Evolutionary conservation across 2,888 invertebrate genomes (phyloP), one percentile per base, ranked within the genome.

Genomic region (Dryobota labecula): DNA sequence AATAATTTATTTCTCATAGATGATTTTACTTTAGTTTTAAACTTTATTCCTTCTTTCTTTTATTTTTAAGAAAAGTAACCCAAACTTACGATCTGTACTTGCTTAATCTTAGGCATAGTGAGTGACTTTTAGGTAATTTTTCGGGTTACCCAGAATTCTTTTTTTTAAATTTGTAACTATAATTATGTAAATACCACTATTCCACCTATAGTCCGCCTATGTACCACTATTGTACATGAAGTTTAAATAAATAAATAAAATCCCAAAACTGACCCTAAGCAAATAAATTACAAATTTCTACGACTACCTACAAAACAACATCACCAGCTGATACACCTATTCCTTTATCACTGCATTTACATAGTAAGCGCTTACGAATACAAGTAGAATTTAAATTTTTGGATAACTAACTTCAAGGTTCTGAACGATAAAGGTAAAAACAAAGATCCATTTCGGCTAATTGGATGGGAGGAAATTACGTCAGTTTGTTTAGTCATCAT

Each of bases 371-470:
- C 24, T 78, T 71, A 58, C 63, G 36, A 64, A 82, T 79, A 71
- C 53, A 68, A 57, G 47, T n/a, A 15, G 24, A 67, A 67, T 78
- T 70, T 36, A 64, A 56, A 45, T 83, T 78, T 82, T 82, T 58
- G 41, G 13, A 38, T 57, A 73, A 68, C 79, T 83, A 79, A 68
- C 74, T 61, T 41, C 38, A 65, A 62, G 61, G 53, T 68, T 78
- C 58, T 45, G 36, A 83, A 58, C 43, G 49, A 58, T 33, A 72
- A 79, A 73, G 61, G 79, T 79, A 54, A 64, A 82, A 75, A 79
- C 83, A 83, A 73, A 75, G 68, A 71, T 71, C 73, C 76, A 85
- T 80, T 83, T 60, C 53, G 53, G 61, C 69, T 83, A 83, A 83
- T 85, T 85, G 83, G 71, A 79, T 71, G 60, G 51, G 38, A 63